phyloP scores from a whole-genome alignment of 2,797 vertebrate species.

The Salmo trutta region DNA sequence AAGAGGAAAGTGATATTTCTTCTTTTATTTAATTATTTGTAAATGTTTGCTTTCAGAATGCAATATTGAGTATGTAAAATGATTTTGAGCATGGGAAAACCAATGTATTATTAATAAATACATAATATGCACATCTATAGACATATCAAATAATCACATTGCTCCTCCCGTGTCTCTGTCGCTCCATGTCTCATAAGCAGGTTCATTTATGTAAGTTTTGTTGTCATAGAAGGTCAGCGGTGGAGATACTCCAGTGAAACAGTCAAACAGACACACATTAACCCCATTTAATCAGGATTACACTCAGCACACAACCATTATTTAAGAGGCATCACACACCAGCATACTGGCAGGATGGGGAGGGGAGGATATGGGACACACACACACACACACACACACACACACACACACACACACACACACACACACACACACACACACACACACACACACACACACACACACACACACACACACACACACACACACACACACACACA shows the following conservation, averaged over 20 bases:
- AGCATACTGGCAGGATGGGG: constrained; percentile 43
- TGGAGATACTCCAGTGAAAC: constrained; percentile 56
- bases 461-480: constrained; percentile 30
- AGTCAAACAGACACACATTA: constrained; percentile 70
- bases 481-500: background rate
- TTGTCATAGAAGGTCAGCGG: constrained; percentile 59
- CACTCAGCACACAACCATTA: constrained; percentile 74
- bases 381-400: constrained; percentile 29
- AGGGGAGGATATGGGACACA: constrained; percentile 26
- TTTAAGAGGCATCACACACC: constrained; percentile 78
- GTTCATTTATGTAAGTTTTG: constrained; percentile 55
- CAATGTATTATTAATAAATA: background rate
- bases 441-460: constrained; percentile 53
- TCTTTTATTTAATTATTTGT: constrained; percentile 72
- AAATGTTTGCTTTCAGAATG: constrained; percentile 47
- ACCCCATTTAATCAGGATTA: constrained; percentile 81
- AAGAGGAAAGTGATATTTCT: constrained; percentile 79
- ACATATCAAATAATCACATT: constrained; percentile 12
- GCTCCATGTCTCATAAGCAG: constrained; percentile 37
- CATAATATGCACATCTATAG: constrained; percentile 6
- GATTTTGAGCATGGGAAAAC: background rate
- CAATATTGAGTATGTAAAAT: background rate
- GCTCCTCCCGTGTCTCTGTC: constrained; percentile 18
- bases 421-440: constrained; percentile 24
- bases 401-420: constrained; percentile 41